These are phyloP conservation scores for Xenopus tropicalis DNA, from an alignment of 2,113 vertebrate genomes.

Conservation along the genomic window UCB_Xtro_10.0 CM004449.2:83610001-83610500, in stretches of 20 bases:
- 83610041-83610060: too few species aligned
- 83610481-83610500: constrained; percentile 14
- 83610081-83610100: background rate
- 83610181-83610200: too few species aligned
- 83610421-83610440: constrained; percentile 17
- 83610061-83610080: background rate
- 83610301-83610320: constrained; percentile 11
- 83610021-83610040: too few species aligned
- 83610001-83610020: too few species aligned
- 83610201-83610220: background rate
- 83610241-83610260: background rate
- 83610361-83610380: constrained; percentile 11
- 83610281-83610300: background rate
- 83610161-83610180: background rate
- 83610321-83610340: constrained; percentile 10
- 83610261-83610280: background rate
- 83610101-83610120: too few species aligned
- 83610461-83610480: constrained; percentile 5
- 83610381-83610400: constrained; percentile 11
- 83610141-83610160: background rate
- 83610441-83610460: constrained; percentile 12
- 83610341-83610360: constrained; percentile 17
- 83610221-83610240: background rate
- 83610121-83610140: background rate
- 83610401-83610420: constrained; percentile 1